phyloP scores from a whole-genome alignment of 2,888 invertebrate genomes.

The Tinea semifulvella region DNA sequence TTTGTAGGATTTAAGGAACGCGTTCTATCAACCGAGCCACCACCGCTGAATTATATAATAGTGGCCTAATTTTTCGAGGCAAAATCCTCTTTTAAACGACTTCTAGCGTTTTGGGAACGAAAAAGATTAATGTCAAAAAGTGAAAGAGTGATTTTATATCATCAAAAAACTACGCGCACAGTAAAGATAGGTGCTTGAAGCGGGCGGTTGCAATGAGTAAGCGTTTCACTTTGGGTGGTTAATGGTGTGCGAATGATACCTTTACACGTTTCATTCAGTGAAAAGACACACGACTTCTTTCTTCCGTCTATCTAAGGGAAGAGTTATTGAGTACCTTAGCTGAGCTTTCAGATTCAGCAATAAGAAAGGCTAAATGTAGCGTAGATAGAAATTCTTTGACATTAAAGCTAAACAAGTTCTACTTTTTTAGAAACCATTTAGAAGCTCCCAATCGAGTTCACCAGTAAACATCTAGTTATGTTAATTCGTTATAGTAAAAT shows the following conservation, averaged over 20 bases:
- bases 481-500: no score
- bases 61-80: no score
- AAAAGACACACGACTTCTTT: conserved; percentile 14
- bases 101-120: no score
- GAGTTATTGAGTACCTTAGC: conserved; percentile 11
- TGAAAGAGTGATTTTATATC: background rate
- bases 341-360: conserved; percentile 5
- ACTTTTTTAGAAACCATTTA: no score
- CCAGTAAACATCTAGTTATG: no score
- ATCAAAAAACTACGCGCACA: conserved; percentile 4
- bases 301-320: background rate
- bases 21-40: no score
- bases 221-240: conserved; percentile 13
- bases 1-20: no score
- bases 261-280: conserved; percentile 13
- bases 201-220: conserved; percentile 10
- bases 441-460: no score
- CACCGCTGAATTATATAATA: no score
- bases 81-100: no score
- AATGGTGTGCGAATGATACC: conserved; percentile 14
- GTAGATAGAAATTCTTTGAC: background rate
- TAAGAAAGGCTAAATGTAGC: background rate
- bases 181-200: conserved; percentile 2
- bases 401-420: conserved; percentile 8
- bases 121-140: conserved; percentile 1